Conservation (phyloP, 1,140 invertebrate genomes). For the Lepidostoma basale region DNA sequence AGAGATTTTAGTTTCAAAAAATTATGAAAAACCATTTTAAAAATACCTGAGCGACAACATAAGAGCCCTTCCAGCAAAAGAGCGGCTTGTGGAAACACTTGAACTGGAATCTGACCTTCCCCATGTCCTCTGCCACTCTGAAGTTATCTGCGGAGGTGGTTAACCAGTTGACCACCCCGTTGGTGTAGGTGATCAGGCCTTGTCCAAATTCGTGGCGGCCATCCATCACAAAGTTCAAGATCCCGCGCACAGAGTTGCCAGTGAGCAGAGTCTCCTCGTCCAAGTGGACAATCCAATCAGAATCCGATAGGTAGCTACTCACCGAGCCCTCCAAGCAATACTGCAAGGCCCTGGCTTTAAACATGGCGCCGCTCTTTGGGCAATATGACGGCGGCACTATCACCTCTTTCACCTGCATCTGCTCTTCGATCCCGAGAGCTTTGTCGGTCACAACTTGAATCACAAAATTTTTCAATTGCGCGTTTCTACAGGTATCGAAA, state of each 20-base stretch:
- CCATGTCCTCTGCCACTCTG: constrained; percentile 95
- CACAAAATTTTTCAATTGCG: constrained; percentile 93
- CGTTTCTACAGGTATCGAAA: constrained; percentile 84
- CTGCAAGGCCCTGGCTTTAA: constrained; percentile 94
- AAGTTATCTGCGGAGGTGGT: constrained; percentile 96
- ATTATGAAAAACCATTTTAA: background rate
- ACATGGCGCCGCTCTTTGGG: constrained; percentile 88
- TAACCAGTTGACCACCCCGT: constrained; percentile 96
- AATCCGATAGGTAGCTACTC: constrained; percentile 81
- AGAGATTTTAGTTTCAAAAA: background rate
- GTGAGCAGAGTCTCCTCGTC: constrained; percentile 97
- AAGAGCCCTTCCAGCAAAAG: constrained; percentile 97
- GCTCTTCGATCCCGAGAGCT: constrained; percentile 72
- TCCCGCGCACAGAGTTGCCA: constrained; percentile 86
- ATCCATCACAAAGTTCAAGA: constrained; percentile 94
- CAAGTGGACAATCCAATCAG: constrained; percentile 96
- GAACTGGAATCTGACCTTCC: constrained; percentile 91
- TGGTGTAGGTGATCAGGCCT: constrained; percentile 96
- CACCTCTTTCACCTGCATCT: constrained; percentile 79
- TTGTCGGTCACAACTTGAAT: constrained; percentile 97
- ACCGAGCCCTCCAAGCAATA: constrained; percentile 93
- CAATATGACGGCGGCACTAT: constrained; percentile 85
- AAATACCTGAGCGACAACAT: constrained; percentile 87
- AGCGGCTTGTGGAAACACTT: constrained; percentile 91
- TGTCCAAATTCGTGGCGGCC: constrained; percentile 96